Evolutionary conservation across 1,140 invertebrate genomes (phyloP), one percentile per base, ranked within the genome.

Genomic region (Micrasema longulum): DNA sequence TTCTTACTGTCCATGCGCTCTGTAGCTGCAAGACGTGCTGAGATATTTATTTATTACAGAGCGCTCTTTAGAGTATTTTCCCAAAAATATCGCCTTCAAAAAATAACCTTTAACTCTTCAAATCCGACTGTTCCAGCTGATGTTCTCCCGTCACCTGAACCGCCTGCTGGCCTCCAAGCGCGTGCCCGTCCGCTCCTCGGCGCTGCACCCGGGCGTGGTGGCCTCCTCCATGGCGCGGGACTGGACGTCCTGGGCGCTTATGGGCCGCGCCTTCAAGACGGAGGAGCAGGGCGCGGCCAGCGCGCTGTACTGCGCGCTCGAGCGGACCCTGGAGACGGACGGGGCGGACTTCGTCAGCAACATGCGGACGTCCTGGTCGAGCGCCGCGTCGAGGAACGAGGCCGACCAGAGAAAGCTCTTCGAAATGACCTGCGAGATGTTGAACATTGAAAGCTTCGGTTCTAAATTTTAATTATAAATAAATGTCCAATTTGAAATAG

Each of bases 181-280:
- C 2, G 76, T 84, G 2, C 80, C 82, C 41, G 88, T 97, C 0
- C 88, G 90, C 79, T 85, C 89, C 0, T 91, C 91, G 78, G 87
- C 91, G 0, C 89, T 97, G 11, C 95, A 97, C 86, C 96, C 96
- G 5, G 96, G 96, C n/a, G 86, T 97, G 43, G 92, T 97, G 1
- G 88, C 92, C 78, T 96, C 95, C 1, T 91, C 93, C 73, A 81
- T 97, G 48, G 45, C 43, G n/a, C n/a, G 36, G 18, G 63, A 47
- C 38, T 45, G 38, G 38, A 47, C 20, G 41, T 26, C 20, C 47
- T 50, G 26, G 2, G 10, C 31, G 9, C 1, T 45, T 5, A 6
- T 50, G 63, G 26, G 3, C 3, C 1, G 1, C 3, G 12, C 47
- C 16, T 23, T 64, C 43, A 64, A 64, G 43, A 23, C 18, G 10